These are phyloP conservation scores for Amphimedon queenslandica DNA, from an alignment of 37 sponge, comb jelly and placozoan genomes.

Conservation along the genomic window DNA sequence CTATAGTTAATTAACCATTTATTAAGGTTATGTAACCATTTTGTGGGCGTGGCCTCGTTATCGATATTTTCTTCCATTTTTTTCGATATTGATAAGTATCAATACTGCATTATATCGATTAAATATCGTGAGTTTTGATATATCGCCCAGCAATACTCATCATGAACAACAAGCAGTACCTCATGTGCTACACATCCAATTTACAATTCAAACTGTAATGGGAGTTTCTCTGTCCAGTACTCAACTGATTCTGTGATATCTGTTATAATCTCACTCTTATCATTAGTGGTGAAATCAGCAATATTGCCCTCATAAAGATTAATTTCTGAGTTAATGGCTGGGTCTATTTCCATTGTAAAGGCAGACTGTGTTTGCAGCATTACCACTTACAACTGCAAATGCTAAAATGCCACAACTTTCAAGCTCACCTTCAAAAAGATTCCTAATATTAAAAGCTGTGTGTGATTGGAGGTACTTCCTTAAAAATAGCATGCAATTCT, in stretches of 20 bases:
- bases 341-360: neutral
- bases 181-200: slow-evolving; percentile 13
- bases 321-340: neutral
- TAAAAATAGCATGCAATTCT: neutral
- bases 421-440: slow-evolving; percentile 2
- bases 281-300: neutral
- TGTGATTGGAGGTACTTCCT: neutral
- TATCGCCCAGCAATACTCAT: too few relatives aligned
- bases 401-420: neutral
- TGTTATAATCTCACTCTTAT: neutral
- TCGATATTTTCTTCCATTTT: too few relatives aligned
- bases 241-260: neutral
- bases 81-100: too few relatives aligned
- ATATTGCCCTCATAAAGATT: neutral
- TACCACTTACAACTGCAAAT: slow-evolving; percentile 22
- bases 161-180: slow-evolving; percentile 9
- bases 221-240: neutral
- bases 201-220: neutral
- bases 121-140: too few relatives aligned
- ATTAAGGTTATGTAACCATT: too few relatives aligned
- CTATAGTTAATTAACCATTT: too few relatives aligned
- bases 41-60: too few relatives aligned
- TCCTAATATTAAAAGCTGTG: neutral
- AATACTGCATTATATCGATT: too few relatives aligned
- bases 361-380: slow-evolving; percentile 14